Evolutionary conservation across 2,888 invertebrate genomes (phyloP).

Genomic region (Cryptus viduatorius): DNA sequence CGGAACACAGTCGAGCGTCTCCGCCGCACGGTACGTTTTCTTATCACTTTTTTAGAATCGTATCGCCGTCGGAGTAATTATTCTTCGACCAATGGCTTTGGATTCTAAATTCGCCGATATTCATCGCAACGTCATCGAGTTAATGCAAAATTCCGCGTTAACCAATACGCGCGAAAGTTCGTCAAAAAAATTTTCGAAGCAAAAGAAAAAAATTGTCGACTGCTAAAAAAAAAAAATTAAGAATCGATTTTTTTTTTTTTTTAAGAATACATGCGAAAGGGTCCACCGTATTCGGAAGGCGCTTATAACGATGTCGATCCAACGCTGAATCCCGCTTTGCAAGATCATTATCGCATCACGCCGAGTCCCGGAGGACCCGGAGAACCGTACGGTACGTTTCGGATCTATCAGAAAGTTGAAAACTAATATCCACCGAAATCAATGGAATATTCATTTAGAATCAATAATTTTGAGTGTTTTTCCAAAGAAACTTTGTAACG

Average conservation of each 20-base stretch:
- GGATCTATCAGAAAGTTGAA: background rate
- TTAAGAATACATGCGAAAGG: constrained; percentile 86
- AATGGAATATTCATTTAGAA: background rate
- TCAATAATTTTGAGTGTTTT: background rate
- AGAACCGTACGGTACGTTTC: constrained; percentile 87
- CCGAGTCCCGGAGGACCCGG: constrained; percentile 88
- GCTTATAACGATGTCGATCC: constrained; percentile 89
- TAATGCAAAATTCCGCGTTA: too few relatives aligned
- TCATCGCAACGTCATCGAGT: background rate
- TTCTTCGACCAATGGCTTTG: background rate
- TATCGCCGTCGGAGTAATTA: background rate
- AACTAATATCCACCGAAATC: background rate
- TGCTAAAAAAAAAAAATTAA: too few relatives aligned
- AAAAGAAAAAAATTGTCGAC: too few relatives aligned
- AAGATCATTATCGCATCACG: constrained; percentile 88
- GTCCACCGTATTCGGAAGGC: constrained; percentile 86
- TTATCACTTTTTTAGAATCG: background rate
- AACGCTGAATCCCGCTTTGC: constrained; percentile 83
- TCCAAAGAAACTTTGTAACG: background rate
- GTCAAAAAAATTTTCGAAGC: too few relatives aligned
- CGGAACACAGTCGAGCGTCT: constrained; percentile 84
- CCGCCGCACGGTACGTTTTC: constrained; percentile 82
- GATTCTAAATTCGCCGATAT: too few relatives aligned
- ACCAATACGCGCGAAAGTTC: too few relatives aligned
- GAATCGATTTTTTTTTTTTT: background rate